These are phyloP conservation scores for Drosophila limbata DNA, from an alignment of 2,888 invertebrate species.

Conservation along the genomic window DNA sequence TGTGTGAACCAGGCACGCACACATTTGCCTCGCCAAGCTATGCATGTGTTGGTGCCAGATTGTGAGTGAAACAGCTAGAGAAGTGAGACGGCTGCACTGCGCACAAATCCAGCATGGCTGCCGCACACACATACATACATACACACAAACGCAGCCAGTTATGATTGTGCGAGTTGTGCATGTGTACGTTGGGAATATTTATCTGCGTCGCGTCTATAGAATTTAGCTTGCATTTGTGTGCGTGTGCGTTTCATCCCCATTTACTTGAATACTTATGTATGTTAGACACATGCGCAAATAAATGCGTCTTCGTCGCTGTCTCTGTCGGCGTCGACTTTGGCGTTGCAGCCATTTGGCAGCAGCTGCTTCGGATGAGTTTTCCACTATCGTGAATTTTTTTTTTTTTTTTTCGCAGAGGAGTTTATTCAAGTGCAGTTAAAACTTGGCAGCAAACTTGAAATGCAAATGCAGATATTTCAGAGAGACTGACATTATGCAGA, in stretches of 20 bases:
- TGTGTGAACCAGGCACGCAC: slow-evolving; percentile 36
- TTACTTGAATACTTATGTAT: slow-evolving; percentile 15
- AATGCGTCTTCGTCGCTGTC: slow-evolving; percentile 3
- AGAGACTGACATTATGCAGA: slow-evolving; percentile 28
- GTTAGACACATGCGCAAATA: slow-evolving; percentile 64
- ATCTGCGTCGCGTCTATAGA: slow-evolving; percentile 8
- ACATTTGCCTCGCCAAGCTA: slow-evolving; percentile 22
- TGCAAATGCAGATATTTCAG: slow-evolving; percentile 56
- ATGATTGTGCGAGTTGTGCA: slow-evolving; percentile 15
- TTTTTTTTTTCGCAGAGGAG: slow-evolving; percentile 29
- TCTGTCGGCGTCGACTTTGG: slow-evolving; percentile 14
- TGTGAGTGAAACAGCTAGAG: slow-evolving; percentile 28
- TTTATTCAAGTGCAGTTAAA: slow-evolving; percentile 68
- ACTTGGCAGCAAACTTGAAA: slow-evolving; percentile 56
- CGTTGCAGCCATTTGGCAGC: slow-evolving; percentile 26
- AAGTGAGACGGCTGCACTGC: slow-evolving; percentile 34
- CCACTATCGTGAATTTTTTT: slow-evolving; percentile 18
- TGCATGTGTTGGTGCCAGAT: slow-evolving; percentile 33
- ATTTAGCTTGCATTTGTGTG: not conserved
- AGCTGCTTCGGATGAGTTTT: slow-evolving; percentile 46
- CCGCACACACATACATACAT: slow-evolving; percentile 16
- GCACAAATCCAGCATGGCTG: slow-evolving; percentile 57
- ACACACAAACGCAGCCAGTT: not conserved
- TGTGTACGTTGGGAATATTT: slow-evolving; percentile 6
- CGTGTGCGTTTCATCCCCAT: slow-evolving; percentile 25